Evolutionary conservation across 2,888 invertebrate species (phyloP).

Genomic region (Eupithecia tripunctaria): DNA sequence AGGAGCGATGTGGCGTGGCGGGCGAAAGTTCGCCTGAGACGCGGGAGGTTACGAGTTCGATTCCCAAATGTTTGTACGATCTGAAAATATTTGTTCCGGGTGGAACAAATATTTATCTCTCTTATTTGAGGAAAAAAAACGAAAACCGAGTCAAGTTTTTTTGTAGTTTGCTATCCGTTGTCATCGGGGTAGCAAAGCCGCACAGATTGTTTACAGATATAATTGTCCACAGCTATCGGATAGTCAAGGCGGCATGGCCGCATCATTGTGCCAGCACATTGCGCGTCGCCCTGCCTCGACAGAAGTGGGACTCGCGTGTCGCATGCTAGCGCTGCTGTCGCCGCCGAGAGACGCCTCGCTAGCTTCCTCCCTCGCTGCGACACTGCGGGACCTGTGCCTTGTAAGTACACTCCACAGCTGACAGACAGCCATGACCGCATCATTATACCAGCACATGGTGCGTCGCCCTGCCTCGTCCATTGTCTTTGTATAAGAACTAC

Average conservation of each 20-base stretch:
- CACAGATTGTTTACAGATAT: too few relatives aligned
- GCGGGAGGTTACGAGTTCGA: too few relatives aligned
- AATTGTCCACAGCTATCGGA: conserved; percentile 60
- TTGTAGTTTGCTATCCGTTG: too few relatives aligned
- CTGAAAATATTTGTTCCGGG: too few relatives aligned
- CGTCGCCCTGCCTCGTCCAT: conserved; percentile 56
- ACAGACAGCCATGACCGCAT: too few relatives aligned
- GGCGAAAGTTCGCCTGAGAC: too few relatives aligned
- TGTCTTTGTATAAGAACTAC: conserved; percentile 22
- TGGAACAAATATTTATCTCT: too few relatives aligned
- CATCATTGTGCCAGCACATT: conserved; percentile 64
- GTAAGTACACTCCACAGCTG: conserved; percentile 49
- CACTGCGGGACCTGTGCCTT: conserved; percentile 61
- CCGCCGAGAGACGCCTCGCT: conserved; percentile 68
- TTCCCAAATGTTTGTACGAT: too few relatives aligned
- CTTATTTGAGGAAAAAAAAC: too few relatives aligned
- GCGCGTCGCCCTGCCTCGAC: conserved; percentile 60
- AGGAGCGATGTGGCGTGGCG: too few relatives aligned
- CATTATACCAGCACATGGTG: conserved; percentile 44
- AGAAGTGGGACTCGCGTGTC: conserved; percentile 68
- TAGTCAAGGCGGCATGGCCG: conserved; percentile 77
- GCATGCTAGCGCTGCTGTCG: conserved; percentile 74
- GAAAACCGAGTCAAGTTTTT: too few relatives aligned
- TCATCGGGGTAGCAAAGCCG: too few relatives aligned
- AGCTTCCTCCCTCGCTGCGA: conserved; percentile 62